phyloP scores from a whole-genome alignment of 2,797 vertebrate genomes.

The Gephyroberyx darwinii region DNA sequence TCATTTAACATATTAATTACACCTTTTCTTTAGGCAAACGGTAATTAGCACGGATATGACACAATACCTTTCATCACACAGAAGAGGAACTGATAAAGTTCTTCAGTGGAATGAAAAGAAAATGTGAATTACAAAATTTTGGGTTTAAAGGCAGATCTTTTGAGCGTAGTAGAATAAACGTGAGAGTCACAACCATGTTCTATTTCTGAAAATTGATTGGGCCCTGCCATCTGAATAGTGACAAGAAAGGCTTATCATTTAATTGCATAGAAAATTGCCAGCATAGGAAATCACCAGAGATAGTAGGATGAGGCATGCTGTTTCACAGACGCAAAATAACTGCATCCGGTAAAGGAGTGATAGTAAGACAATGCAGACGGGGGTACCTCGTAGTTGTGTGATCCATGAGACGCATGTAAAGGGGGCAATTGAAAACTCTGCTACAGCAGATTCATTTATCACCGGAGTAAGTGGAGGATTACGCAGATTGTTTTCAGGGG shows the following conservation, averaged over 20 bases:
- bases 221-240: conserved; percentile 61
- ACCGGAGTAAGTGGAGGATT: conserved; percentile 43
- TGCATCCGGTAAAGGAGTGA: conserved; percentile 49
- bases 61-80: conserved; percentile 8
- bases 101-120: too few species aligned
- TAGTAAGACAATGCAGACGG: conserved; percentile 38
- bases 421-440: conserved; percentile 41
- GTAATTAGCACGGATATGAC: neutral
- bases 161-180: conserved; percentile 46
- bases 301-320: conserved; percentile 45
- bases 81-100: neutral
- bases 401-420: conserved; percentile 19
- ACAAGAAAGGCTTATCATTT: conserved; percentile 78
- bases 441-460: conserved; percentile 54
- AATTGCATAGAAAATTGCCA: conserved; percentile 77
- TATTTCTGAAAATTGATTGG: conserved; percentile 59
- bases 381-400: conserved; percentile 27
- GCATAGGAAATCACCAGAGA: conserved; percentile 69
- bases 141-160: conserved; percentile 46
- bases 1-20: neutral
- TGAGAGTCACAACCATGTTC: conserved; percentile 41
- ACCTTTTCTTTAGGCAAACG: conserved; percentile 5
- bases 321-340: conserved; percentile 56
- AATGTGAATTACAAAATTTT: conserved; percentile 1
- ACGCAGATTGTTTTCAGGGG: conserved; percentile 42